Percentiles rank a stretch among this genome's conserved stretches.
These are phyloP conservation scores for Pollenia labialis DNA, from an alignment of 2,888 invertebrate species.

Conservation along the genomic window DNA sequence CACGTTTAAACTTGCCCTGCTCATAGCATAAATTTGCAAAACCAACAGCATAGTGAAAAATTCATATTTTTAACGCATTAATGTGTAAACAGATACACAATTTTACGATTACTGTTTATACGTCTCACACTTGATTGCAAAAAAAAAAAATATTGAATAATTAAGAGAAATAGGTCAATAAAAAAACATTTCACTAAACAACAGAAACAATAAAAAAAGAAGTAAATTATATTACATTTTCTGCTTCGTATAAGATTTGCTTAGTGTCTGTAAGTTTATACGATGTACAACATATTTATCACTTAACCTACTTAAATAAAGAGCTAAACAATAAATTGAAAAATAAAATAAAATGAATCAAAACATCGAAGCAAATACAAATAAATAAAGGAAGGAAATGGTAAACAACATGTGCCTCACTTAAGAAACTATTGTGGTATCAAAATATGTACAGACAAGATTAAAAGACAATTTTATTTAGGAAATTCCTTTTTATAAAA, in stretches of 20 bases:
- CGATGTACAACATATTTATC: slow-evolving; percentile 56
- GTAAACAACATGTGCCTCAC: neutral
- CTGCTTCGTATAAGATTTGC: slow-evolving; percentile 53
- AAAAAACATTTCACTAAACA: slow-evolving; percentile 20
- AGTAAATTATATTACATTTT: slow-evolving; percentile 47
- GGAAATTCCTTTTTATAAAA: too few species aligned
- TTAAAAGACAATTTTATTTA: neutral
- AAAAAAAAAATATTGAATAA: slow-evolving; percentile 40
- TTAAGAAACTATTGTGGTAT: slow-evolving; percentile 11
- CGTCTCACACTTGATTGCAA: neutral
- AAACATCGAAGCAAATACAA: neutral
- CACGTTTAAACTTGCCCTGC: too few species aligned
- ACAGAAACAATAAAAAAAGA: slow-evolving; percentile 14
- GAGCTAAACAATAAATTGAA: slow-evolving; percentile 26
- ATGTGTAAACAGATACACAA: neutral
- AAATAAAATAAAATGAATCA: slow-evolving; percentile 21
- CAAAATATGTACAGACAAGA: slow-evolving; percentile 20
- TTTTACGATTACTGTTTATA: slow-evolving; percentile 45
- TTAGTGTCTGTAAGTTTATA: slow-evolving; percentile 59
- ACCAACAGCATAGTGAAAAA: neutral
- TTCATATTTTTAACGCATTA: neutral
- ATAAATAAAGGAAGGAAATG: slow-evolving; percentile 24
- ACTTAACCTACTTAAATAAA: slow-evolving; percentile 67
- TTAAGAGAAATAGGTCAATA: slow-evolving; percentile 58
- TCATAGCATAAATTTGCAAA: neutral